phyloP scores from a whole-genome alignment of 2,888 invertebrate species.

The Koerneria pararmatus region DNA sequence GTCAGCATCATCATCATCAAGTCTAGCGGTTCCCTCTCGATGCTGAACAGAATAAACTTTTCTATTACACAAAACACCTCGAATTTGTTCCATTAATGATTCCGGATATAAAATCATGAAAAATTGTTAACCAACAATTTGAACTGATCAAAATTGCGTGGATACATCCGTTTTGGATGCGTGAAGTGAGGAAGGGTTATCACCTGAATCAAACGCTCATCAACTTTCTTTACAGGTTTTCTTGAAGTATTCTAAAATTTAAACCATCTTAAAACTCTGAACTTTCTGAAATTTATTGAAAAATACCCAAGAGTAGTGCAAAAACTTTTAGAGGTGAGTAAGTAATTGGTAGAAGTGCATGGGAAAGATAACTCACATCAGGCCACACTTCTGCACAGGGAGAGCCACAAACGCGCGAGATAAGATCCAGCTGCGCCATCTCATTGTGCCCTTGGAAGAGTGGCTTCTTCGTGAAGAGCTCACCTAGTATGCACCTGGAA shows the following conservation, averaged over 20 bases:
- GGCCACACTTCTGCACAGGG: constrained; percentile 96
- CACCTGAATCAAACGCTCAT: constrained; percentile 69
- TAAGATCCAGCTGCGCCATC: constrained; percentile 86
- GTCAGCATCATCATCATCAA: constrained; percentile 73
- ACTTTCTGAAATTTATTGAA: no score
- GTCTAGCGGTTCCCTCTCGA: constrained; percentile 15
- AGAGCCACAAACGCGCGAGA: constrained; percentile 79
- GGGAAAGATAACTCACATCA: constrained; percentile 48
- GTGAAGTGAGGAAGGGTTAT: constrained; percentile 88
- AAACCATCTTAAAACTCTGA: no score
- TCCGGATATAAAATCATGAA: no score
- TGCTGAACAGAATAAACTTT: no score
- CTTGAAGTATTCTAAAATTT: no score
- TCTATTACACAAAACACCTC: no score
- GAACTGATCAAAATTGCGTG: constrained; percentile 64
- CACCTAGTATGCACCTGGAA: constrained; percentile 83
- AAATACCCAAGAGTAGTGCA: no score
- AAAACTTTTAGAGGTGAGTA: no score
- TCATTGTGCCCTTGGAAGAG: constrained; percentile 92
- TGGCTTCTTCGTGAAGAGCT: constrained; percentile 89
- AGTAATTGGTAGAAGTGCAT: no score
- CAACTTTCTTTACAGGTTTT: no score
- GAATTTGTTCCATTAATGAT: no score
- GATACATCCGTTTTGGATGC: constrained; percentile 83
- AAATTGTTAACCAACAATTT: constrained; percentile 6